A percentile compares a stretch with the other conserved stretches of the same genome.
Conservation (phyloP, 1,140 invertebrate species). For the Diuraphis noxia region DNA sequence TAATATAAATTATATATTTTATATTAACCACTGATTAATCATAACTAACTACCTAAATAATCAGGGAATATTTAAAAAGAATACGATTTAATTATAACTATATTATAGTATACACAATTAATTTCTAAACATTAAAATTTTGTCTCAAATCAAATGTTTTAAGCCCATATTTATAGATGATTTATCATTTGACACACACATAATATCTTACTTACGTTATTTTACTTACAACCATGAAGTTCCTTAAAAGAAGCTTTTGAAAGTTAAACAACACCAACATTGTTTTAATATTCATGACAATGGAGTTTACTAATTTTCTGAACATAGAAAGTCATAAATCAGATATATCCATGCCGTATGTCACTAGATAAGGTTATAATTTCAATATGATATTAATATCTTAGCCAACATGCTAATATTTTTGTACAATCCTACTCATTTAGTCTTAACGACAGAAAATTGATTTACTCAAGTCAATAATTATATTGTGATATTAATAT, state of each 20-base stretch:
- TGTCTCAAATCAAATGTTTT: neutral
- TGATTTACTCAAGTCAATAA: neutral
- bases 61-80: neutral
- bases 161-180: neutral
- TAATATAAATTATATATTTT: neutral
- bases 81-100: neutral
- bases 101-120: too few species aligned
- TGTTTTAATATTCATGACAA: neutral
- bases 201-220: neutral
- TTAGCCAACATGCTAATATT: neutral
- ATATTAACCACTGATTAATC: neutral
- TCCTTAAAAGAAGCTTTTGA: neutral
- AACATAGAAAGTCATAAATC: neutral
- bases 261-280: neutral
- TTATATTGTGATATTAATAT: neutral
- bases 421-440: neutral
- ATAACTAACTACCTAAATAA: neutral
- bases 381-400: neutral
- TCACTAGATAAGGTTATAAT: slow-evolving; percentile 1
- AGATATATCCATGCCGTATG: neutral
- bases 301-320: neutral
- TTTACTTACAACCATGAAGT: neutral
- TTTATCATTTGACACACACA: neutral
- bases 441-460: neutral
- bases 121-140: neutral